These are phyloP conservation scores for Lycocerus yunnanus DNA, from an alignment of 2,888 invertebrate genomes.

Conservation along the genomic window DNA sequence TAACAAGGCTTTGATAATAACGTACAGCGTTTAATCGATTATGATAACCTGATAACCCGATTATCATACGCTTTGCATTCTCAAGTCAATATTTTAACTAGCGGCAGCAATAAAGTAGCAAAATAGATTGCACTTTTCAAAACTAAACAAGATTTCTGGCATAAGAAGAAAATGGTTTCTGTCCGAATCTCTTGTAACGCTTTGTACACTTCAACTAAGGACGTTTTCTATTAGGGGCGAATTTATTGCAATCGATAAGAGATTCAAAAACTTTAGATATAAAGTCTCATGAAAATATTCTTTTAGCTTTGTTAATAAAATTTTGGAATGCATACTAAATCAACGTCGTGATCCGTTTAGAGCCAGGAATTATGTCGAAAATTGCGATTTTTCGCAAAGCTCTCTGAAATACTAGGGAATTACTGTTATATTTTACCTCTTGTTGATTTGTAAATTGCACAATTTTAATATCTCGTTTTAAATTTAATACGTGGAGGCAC, in stretches of 20 bases:
- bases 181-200: conserved; percentile 22
- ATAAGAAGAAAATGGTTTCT: conserved; percentile 15
- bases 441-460: background rate
- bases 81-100: background rate
- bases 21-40: background rate
- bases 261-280: background rate
- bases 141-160: conserved; percentile 4
- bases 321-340: background rate
- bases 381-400: background rate
- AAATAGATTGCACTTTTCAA: conserved; percentile 13
- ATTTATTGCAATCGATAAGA: conserved; percentile 11
- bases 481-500: background rate
- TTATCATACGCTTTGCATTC: background rate
- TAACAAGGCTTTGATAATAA: background rate
- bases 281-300: background rate
- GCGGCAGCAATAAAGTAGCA: conserved; percentile 12
- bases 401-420: background rate
- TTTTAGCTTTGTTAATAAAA: background rate
- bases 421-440: background rate
- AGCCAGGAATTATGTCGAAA: background rate
- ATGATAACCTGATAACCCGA: background rate
- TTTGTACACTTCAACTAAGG: conserved; percentile 20
- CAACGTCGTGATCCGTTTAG: background rate
- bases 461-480: background rate
- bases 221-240: conserved; percentile 16